These are phyloP conservation scores for Strix uralensis DNA, from an alignment of 2,113 vertebrate genomes.

Conservation along the genomic window DNA sequence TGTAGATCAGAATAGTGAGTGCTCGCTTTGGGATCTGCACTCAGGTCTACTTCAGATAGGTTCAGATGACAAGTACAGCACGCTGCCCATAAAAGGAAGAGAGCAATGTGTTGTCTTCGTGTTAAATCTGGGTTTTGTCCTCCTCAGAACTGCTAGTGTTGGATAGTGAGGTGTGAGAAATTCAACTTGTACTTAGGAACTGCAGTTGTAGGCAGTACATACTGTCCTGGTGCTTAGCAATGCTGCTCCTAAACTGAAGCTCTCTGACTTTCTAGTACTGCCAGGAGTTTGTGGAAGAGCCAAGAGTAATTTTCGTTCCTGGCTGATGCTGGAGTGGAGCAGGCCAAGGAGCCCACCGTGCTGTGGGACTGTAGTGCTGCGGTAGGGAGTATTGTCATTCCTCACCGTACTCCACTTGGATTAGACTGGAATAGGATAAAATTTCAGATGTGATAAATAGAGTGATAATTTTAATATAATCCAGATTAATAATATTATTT, in stretches of 20 bases:
- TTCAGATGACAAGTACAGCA: too few relatives aligned
- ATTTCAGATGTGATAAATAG: not conserved
- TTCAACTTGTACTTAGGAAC: not conserved
- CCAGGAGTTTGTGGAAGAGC: not conserved
- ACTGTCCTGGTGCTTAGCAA: not conserved
- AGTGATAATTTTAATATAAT: not conserved
- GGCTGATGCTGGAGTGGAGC: not conserved
- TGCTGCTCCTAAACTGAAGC: not conserved
- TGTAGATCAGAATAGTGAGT: not conserved
- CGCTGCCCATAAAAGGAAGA: not conserved
- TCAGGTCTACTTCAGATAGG: fast-evolving
- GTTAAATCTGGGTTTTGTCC: not conserved
- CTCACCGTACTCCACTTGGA: not conserved
- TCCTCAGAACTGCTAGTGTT: fast-evolving
- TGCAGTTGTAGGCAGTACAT: not conserved
- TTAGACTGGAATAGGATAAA: not conserved
- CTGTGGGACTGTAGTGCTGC: not conserved
- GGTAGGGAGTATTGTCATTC: not conserved
- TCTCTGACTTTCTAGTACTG: not conserved
- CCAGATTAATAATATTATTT: not conserved
- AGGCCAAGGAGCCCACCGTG: not conserved
- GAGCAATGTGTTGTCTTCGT: not conserved
- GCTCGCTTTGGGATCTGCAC: not conserved
- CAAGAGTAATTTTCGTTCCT: not conserved
- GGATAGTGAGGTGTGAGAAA: not conserved